Conservation (phyloP, 2,888 invertebrate species). For the Prosapia bicincta region DNA sequence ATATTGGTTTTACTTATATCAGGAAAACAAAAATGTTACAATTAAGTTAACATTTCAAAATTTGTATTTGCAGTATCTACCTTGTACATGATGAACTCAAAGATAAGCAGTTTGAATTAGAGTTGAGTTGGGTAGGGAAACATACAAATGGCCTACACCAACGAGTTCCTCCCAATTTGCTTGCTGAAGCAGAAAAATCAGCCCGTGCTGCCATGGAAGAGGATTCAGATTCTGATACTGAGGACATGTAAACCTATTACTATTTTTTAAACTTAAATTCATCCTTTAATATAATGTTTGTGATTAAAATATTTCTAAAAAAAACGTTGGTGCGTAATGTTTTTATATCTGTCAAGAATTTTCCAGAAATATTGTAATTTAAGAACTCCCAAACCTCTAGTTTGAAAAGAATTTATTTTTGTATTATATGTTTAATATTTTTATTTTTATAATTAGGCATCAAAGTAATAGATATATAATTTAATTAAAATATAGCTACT, state of each 20-base stretch:
- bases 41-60: too few relatives aligned
- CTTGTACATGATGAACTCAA: slow-evolving; percentile 91
- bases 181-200: slow-evolving; percentile 78
- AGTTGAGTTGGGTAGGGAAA: slow-evolving; percentile 91
- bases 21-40: too few relatives aligned
- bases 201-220: slow-evolving; percentile 85
- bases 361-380: too few relatives aligned
- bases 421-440: too few relatives aligned
- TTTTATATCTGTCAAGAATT: too few relatives aligned
- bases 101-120: slow-evolving; percentile 92
- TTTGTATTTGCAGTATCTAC: slow-evolving; percentile 71
- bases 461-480: too few relatives aligned
- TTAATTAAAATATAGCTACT: too few relatives aligned
- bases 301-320: slow-evolving; percentile 6
- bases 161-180: slow-evolving; percentile 71
- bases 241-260: slow-evolving; percentile 55
- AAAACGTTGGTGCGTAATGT: background rate
- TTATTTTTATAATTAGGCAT: too few relatives aligned
- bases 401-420: too few relatives aligned
- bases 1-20: too few relatives aligned
- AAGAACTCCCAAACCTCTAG: too few relatives aligned
- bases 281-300: background rate
- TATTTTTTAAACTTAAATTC: background rate
- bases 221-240: slow-evolving; percentile 80
- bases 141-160: slow-evolving; percentile 73